Evolutionary conservation across 2,888 invertebrate species (phyloP).

Genomic region (Lasioglossum zephyrum): DNA sequence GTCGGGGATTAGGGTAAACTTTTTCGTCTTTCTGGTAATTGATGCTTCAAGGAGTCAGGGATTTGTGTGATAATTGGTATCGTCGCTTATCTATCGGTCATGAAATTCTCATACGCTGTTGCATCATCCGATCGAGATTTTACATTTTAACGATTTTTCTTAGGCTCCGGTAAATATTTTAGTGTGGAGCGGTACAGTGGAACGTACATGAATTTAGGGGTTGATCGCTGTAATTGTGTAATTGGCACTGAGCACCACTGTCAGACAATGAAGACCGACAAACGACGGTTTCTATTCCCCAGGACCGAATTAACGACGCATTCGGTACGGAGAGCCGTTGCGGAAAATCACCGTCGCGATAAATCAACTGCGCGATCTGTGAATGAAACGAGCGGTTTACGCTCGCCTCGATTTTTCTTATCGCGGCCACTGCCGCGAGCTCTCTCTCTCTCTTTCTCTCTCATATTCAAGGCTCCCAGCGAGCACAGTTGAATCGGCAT

Average conservation of each 20-base stretch:
- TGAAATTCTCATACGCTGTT: background rate
- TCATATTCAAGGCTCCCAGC: background rate
- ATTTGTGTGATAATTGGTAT: background rate
- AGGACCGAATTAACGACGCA: constrained; percentile 2
- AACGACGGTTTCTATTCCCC: background rate
- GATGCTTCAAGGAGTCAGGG: background rate
- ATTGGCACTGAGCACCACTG: background rate
- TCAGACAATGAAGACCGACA: background rate
- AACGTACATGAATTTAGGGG: background rate
- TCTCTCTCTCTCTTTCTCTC: background rate
- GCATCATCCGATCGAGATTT: background rate
- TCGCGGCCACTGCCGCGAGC: background rate
- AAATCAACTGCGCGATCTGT: constrained; percentile 16
- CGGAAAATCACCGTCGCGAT: constrained; percentile 12
- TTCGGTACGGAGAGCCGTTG: background rate
- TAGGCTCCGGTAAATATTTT: background rate
- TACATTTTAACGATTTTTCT: background rate
- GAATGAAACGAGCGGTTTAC: constrained; percentile 23
- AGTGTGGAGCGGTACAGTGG: background rate
- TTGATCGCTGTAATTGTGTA: background rate
- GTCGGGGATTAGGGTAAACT: background rate
- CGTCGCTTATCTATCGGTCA: background rate
- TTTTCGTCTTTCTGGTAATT: background rate
- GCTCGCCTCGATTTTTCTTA: constrained; percentile 18
- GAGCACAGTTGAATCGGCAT: background rate